Evolutionary conservation across 2,113 vertebrate genomes (phyloP).

Genomic region (Ctenomys sociabilis): DNA sequence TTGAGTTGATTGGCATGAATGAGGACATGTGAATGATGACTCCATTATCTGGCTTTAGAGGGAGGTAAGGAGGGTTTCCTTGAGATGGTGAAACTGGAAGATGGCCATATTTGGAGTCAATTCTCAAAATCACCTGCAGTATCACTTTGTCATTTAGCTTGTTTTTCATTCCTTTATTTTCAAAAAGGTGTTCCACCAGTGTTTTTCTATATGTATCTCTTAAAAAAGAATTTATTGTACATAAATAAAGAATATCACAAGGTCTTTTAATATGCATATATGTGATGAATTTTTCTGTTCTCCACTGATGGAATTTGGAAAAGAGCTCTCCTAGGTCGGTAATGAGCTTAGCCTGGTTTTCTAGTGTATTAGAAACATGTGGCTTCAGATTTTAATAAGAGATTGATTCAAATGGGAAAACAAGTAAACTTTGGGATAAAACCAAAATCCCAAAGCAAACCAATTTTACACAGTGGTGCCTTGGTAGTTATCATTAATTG

Average conservation of each 20-base stretch:
- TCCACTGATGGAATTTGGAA: background rate
- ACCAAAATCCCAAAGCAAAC: background rate
- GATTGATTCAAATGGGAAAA: background rate
- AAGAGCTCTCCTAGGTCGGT: background rate
- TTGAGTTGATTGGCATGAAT: background rate
- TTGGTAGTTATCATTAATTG: background rate
- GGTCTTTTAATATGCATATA: too few species aligned
- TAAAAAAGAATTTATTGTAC: too few species aligned
- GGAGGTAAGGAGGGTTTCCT: background rate
- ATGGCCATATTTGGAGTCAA: background rate
- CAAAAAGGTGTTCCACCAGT: too few species aligned
- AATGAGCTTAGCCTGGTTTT: background rate
- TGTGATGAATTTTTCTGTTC: too few species aligned
- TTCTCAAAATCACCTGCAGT: background rate
- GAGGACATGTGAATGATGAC: background rate
- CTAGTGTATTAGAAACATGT: conserved; percentile 4
- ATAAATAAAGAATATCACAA: too few species aligned
- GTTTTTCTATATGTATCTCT: too few species aligned
- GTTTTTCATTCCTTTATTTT: background rate
- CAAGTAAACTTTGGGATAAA: background rate
- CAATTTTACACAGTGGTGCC: background rate
- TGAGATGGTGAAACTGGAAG: background rate
- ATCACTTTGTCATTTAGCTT: background rate
- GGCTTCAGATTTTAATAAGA: conserved; percentile 49
- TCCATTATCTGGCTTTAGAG: background rate